Base-by-base conservation (phyloP, 2,113 vertebrate species). In the Galemys pyrenaicus region DNA sequence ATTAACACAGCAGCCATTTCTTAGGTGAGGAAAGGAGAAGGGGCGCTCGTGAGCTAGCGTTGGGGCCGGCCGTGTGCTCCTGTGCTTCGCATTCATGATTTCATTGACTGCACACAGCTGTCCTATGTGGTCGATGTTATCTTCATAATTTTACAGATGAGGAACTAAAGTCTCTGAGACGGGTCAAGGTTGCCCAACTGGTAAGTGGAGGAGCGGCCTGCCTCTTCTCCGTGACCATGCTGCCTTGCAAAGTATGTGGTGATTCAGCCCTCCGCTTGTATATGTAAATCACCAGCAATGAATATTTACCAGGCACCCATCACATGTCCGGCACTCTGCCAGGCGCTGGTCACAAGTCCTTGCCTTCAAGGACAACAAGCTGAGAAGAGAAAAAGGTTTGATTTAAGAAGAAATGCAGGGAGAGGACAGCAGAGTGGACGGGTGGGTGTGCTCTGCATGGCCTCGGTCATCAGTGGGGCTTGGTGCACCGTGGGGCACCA, bases 301-400 rank as follows among this genome's bases (percentile, higher is more conserved):
- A 89, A 82, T 93, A 95, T 90, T 96, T 85, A 85, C 86, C 67
- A 86, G 86, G n/a, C 46, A 54, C 89, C 86, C 60, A 26, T 82
- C 82, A 37, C 39, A 32, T 89, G 94, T 17, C 39, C 90, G 28
- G 71, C 44, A 60, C 17, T 37, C 12, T 73, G 80, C 70, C 84
- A 46, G 56, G 67, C 75, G 24, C 58, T 35, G 62, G 85, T 35
- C 58, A 51, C n/a, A 6, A 15, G 91, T 54, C 92, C 87, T 93
- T 81, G 81, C 67, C 91, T 56, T 90, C 88, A 92, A 95, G 91
- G 91, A 88, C 93, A 94, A 7, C 13, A 44, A 70, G 26, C 37
- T 68, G 46, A 37, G 32, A 15, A 58, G 41, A 85, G 20, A 78
- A 39, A 26, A 1, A 11, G 39, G 32, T 86, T 87, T 90, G 75